phyloP scores from a whole-genome alignment of 1,140 invertebrate genomes.

The Lethrus apterus region DNA sequence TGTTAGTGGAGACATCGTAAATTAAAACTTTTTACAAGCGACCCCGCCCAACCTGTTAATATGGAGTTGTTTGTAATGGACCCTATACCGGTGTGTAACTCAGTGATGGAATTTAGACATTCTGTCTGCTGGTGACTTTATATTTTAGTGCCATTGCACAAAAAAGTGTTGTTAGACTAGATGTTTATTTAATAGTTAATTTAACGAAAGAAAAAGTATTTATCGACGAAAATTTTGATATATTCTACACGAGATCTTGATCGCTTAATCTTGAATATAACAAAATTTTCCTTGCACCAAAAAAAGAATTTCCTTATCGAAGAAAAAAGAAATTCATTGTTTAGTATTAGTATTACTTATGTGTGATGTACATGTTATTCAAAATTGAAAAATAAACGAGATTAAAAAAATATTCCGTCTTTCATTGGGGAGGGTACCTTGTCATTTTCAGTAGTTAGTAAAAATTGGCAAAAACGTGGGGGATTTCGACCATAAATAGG shows the following conservation, averaged over 20 bases:
- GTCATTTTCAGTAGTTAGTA: not conserved
- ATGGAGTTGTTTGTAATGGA: too few relatives aligned
- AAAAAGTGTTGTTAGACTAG: conserved; percentile 35
- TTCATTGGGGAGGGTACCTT: conserved; percentile 19
- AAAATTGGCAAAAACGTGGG: conserved; percentile 7
- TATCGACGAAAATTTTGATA: conserved; percentile 35
- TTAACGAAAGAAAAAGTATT: conserved; percentile 30
- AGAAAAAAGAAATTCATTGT: conserved; percentile 19
- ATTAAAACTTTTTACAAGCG: too few relatives aligned
- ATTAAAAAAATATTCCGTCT: conserved; percentile 27
- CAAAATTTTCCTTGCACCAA: conserved; percentile 38
- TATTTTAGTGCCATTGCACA: conserved; percentile 34
- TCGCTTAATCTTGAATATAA: conserved; percentile 30
- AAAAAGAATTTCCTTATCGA: conserved; percentile 19
- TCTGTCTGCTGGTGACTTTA: conserved; percentile 33
- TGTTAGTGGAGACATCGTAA: too few relatives aligned
- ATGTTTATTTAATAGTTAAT: conserved; percentile 27
- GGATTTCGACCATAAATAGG: conserved; percentile 25
- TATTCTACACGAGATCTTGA: conserved; percentile 22
- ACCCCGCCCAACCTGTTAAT: too few relatives aligned
- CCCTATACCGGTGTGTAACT: too few relatives aligned
- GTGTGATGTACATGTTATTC: conserved; percentile 44
- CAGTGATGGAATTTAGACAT: conserved; percentile 39
- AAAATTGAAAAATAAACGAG: conserved; percentile 41
- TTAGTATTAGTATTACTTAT: conserved; percentile 38